Conservation (phyloP, 30 jellyfish, hydroid and myxozoan species). For the Hydractinia echinata region DNA sequence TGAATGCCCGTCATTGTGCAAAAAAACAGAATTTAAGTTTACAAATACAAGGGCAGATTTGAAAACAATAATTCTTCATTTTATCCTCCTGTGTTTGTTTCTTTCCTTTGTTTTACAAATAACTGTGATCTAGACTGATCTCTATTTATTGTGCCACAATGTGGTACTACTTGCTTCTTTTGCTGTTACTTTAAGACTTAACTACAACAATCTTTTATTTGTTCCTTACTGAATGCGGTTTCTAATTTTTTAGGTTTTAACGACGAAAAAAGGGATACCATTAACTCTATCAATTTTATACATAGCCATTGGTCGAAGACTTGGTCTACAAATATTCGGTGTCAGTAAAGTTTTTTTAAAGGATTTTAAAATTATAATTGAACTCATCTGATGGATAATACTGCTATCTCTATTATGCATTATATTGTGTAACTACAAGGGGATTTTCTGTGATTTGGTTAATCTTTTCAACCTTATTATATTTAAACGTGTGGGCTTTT, state of each 20-base stretch:
- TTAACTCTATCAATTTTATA: constrained; percentile 48
- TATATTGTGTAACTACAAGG: too few species aligned
- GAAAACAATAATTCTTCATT: background rate
- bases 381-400: too few species aligned
- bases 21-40: too few species aligned
- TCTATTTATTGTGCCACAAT: background rate
- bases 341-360: constrained; percentile 19
- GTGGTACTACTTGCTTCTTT: background rate
- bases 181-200: too few species aligned
- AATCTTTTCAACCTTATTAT: too few species aligned
- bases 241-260: constrained; percentile 42
- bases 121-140: background rate
- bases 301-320: constrained; percentile 57
- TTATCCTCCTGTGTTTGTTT: background rate
- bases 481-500: background rate
- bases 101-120: background rate
- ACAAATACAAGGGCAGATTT: background rate
- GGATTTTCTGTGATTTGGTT: too few species aligned
- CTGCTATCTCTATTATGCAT: too few species aligned
- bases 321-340: constrained; percentile 56
- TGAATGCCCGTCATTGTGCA: too few species aligned
- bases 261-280: constrained; percentile 65
- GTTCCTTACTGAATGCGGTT: background rate
- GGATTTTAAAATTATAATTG: background rate
- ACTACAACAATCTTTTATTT: background rate